Evolutionary conservation across 2,113 vertebrate genomes (phyloP), one percentile per base, ranked within the genome.

Genomic region (Tylochromis polylepis): DNA sequence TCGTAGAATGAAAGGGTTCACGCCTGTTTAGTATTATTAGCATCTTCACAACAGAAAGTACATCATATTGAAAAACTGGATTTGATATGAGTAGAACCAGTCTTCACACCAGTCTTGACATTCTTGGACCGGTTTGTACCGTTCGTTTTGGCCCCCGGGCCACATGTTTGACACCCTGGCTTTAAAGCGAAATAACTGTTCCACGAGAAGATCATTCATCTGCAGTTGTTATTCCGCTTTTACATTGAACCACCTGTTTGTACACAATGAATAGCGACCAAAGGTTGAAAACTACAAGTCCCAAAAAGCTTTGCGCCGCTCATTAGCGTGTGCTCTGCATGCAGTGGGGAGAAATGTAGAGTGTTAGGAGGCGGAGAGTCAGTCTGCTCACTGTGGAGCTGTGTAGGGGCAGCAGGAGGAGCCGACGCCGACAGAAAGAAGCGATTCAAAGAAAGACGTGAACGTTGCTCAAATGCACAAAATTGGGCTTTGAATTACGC

Each of bases 401-500:
- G 94, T 90, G 93, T 93, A 79, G 91, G 62, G 91, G 90, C 91
- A 92, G 94, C 95, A 93, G 95, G 95, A 94, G 95, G 94, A 96
- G 94, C 89, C 87, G 90, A 84, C 86, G 10, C 81, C 79, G 81
- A 92, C 89, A 81, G 86, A 91, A 93, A 86, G 56, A 41, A 92
- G 38, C 81, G 84, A 92, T 41, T 90, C 87, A 89, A 88, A 94
- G 93, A 84, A 91, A 93, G 84, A 77, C 83, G 31, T 51, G 56
- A 89, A 81, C 80, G 88, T 56, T 72, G 86, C 86, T 72, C 75
- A 49, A 75, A 91, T 81, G 82, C 78, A 85, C 8, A 55, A 12
- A 93, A 7, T 22, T 29, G 53, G 65, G 31, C 70, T 81, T 62
- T 82, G 87, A 83, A 58, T 67, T 11, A 36, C 78, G 62, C n/a